Base-by-base conservation (phyloP, 2,888 invertebrate species). In the Mythimna loreyi region DNA sequence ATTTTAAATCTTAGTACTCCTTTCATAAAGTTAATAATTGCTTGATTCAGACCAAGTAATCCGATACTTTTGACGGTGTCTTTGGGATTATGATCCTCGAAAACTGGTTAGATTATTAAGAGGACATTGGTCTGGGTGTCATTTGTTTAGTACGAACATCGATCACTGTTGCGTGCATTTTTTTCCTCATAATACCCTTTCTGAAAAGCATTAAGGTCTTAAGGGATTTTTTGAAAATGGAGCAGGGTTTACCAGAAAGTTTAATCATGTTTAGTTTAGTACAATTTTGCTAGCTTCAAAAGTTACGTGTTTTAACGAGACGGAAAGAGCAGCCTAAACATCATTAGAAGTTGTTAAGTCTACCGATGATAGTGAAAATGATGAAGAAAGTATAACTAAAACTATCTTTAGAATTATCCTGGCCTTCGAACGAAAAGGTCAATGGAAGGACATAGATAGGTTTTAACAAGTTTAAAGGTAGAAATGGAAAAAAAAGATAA, bases 61-160 rank as follows among this genome's bases (percentile, higher is more conserved):
- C 58, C 28, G 71, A 84, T 84, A 84, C 56, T 25, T 67, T 76
- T 76, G 82, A 58, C 84, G 84, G 83, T 66, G 21, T 72, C 68
- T 78, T 76, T 64, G 61, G 58, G 73, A 77, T 72, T 71, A 77
- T 75, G 69, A 79, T 82, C 72, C 68, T 69, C 43, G 16, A 72
- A 61, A 79, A 82, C 82, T 63, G 65, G 82, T 81, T 82, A 62
- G 50, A 49, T 74, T 82, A 71, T 76, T 75, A 66, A 30, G 63
- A 82, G 75, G 71, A 66, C 69, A 43, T 81, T 81, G 61, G 56
- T 68, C 61, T 80, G 75, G 55, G 69, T 72, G 23, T 72, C 61
- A 75, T 68, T 68, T 67, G 43, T 72, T 55, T 52, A 9, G 25
- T 66, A 67, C 47, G 28, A 47, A 59, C 65, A 78, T 67, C 53